Evolutionary conservation across 2,797 vertebrate species (phyloP).

Genomic region (Stomatorhinus walkeri): DNA sequence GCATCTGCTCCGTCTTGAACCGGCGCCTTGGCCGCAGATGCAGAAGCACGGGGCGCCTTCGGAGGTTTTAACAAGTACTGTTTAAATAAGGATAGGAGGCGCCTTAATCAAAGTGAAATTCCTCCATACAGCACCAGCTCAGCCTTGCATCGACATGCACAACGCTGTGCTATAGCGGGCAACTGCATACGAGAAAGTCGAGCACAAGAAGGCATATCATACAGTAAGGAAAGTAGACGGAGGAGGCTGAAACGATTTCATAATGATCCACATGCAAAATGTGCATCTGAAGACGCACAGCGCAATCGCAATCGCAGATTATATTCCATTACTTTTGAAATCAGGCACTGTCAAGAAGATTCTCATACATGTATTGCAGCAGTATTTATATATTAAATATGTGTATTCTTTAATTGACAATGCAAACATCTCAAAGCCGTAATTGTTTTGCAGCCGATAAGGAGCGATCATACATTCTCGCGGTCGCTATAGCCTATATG

Average conservation of each 20-base stretch:
- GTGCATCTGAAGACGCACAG: neutral
- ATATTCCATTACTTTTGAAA: neutral
- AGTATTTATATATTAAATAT: neutral
- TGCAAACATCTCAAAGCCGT: constrained; percentile 1
- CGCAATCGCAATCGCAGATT: neutral
- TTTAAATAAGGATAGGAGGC: constrained; percentile 18
- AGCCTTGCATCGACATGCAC: constrained; percentile 31
- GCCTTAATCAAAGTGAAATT: constrained; percentile 29
- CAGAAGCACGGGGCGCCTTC: neutral
- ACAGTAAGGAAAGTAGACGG: neutral
- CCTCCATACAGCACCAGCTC: constrained; percentile 28
- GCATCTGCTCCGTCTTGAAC: constrained; percentile 2
- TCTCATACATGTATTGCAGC: neutral
- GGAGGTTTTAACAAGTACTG: constrained; percentile 22
- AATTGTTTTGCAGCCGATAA: neutral
- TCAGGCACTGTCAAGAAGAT: neutral
- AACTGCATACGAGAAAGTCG: neutral
- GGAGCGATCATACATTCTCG: neutral
- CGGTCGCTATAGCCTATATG: neutral
- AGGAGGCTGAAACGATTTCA: neutral
- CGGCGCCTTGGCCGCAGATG: neutral
- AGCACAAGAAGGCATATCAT: neutral
- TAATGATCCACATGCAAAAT: neutral
- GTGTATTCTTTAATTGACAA: neutral
- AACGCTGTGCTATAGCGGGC: neutral